A percentile compares a stretch with the other conserved stretches of the same genome.
Evolutionary conservation across 2,113 vertebrate genomes (phyloP).

Genomic region (Benitochromis conjunctus): DNA sequence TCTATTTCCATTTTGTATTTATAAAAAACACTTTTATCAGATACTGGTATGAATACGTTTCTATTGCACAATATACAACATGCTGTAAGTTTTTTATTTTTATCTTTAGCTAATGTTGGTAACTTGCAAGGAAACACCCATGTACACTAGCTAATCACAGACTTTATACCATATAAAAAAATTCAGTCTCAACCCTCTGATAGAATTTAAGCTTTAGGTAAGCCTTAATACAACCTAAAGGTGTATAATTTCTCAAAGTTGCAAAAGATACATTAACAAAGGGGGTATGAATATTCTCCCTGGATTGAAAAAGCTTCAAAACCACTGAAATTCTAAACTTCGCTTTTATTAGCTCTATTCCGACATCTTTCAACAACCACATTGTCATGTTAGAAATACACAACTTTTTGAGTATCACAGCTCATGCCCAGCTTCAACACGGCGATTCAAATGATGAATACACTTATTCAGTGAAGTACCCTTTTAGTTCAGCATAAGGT

Average conservation of each 20-base stretch:
- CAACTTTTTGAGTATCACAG: neutral
- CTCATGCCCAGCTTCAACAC: neutral
- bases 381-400: neutral
- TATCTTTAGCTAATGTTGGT: neutral
- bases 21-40: rapidly evolving
- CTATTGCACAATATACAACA: neutral
- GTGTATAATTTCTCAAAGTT: neutral
- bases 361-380: neutral
- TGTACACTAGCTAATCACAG: neutral
- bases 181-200: neutral
- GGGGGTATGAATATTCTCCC: neutral
- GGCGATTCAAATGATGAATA: neutral
- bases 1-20: neutral
- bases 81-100: neutral
- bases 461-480: neutral
- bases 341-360: neutral
- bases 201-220: neutral
- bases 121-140: neutral
- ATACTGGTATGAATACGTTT: neutral
- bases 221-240: neutral
- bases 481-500: neutral
- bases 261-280: neutral
- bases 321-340: neutral
- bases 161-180: neutral
- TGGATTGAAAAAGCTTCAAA: neutral